phyloP scores from a whole-genome alignment of 2,113 vertebrate species.

The Rhodinocichla rosea region DNA sequence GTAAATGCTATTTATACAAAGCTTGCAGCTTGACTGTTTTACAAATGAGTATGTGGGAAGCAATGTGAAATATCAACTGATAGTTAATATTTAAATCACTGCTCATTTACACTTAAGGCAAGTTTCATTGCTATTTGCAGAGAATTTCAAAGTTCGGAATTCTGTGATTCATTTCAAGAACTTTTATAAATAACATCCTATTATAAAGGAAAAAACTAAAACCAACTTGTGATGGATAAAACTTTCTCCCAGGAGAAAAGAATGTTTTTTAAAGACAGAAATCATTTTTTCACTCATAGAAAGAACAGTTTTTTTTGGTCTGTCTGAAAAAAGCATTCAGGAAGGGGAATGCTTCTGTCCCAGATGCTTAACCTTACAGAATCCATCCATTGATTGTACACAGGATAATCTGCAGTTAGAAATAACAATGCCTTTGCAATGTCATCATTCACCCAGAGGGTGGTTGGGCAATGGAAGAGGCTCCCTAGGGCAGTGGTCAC shows the following conservation, averaged over 20 bases:
- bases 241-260: neutral
- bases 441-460: neutral
- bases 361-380: neutral
- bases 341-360: neutral
- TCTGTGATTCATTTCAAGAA: neutral
- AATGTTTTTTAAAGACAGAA: neutral
- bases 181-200: neutral
- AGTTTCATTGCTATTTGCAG: neutral
- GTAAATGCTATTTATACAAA: constrained; percentile 25
- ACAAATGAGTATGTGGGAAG: constrained; percentile 6
- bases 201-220: neutral
- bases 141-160: neutral
- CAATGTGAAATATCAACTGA: constrained; percentile 10
- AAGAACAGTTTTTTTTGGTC: neutral
- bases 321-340: neutral
- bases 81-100: constrained; percentile 31
- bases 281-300: neutral
- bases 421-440: neutral
- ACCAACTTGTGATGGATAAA: neutral
- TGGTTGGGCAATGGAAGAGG: neutral
- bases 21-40: neutral
- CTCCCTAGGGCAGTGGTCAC: neutral
- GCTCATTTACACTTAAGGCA: neutral
- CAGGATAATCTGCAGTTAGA: neutral
- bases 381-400: neutral